Base-by-base conservation (phyloP, 1,140 invertebrate genomes). In the Procambarus virginalis region DNA sequence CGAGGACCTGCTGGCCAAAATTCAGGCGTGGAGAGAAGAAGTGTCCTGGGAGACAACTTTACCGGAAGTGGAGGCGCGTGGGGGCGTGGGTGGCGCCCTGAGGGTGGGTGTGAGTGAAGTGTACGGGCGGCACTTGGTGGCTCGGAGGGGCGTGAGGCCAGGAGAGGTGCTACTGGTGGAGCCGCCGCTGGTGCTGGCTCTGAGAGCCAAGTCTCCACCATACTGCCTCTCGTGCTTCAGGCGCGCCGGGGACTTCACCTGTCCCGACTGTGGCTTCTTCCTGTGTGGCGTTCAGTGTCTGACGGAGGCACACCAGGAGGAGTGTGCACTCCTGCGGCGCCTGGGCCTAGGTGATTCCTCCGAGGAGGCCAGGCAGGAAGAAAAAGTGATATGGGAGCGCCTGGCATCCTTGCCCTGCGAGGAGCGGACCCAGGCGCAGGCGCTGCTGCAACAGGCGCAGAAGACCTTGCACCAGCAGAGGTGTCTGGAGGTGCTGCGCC, bases 151-250 rank as follows among this genome's bases (percentile, higher is more conserved):
- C 81, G 49, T 89, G 14, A 34, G 5, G 9, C 48, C 88, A 45
- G 88, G 88, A 2, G 88, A 89, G 76, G 58, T 89, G 60, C 9
- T 89, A n/a, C 12, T 89, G 55, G 73, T 89, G 58, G 88, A 89
- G 75, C 88, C 88, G 20, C 88, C 88, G 8, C n/a, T 89, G 9
- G 20, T 84, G 3, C n/a, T 89, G 58, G 55, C 88, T 5, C 51
- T 89, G 17, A 89, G 88, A 75, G 81, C 51, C 10, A 89, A 78
- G 82, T 89, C 88, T 17, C 70, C 88, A 45, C 81, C 88, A 0
- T 89, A 83, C 73, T 89, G 88, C 75, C 68, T 76, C n/a, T 68
- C 55, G 34, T 89, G 88, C 60, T 89, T 70, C 46, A 84, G 51
- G 45, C 73, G 88, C 34, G 88, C 88, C 20, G 60, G 49, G 58